A percentile compares a stretch with the other conserved stretches of the same genome.
Evolutionary conservation across 1,140 invertebrate species (phyloP).

Genomic region (Drepana arcuata): DNA sequence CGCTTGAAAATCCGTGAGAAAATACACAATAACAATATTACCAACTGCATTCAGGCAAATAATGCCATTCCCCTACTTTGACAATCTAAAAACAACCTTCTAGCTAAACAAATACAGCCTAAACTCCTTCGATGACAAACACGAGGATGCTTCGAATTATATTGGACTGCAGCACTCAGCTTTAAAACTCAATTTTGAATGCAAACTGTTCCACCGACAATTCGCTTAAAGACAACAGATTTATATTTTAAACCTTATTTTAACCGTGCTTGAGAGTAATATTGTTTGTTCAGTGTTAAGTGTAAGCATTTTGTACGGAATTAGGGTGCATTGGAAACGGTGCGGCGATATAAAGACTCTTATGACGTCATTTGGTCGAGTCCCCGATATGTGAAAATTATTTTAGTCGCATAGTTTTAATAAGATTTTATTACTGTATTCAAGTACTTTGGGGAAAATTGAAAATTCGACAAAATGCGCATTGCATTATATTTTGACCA

Average conservation of each 20-base stretch:
- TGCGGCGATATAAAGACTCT: no score
- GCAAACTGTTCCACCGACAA: constrained; percentile 6
- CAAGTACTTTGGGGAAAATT: no score
- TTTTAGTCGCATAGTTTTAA: no score
- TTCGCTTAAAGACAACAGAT: constrained; percentile 7
- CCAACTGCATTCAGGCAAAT: constrained; percentile 22
- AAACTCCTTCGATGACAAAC: no score
- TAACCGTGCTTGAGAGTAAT: constrained; percentile 6
- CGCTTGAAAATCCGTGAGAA: constrained; percentile 32
- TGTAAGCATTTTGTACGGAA: constrained; percentile 1
- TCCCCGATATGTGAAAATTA: no score
- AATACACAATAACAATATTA: constrained; percentile 25
- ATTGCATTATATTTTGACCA: no score
- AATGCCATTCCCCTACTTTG: constrained; percentile 15
- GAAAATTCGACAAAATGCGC: no score
- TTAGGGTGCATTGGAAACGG: no score
- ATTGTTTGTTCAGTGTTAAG: constrained; percentile 5
- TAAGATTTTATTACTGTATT: no score
- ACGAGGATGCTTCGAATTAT: no score
- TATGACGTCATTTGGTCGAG: no score
- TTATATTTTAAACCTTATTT: constrained; percentile 9
- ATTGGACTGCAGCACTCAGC: constrained; percentile 5
- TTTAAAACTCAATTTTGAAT: constrained; percentile 21
- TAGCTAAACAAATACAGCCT: no score
- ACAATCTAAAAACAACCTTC: constrained; percentile 7